Conservation (phyloP, 2,797 vertebrate genomes). For the Gymnocypris eckloni region DNA sequence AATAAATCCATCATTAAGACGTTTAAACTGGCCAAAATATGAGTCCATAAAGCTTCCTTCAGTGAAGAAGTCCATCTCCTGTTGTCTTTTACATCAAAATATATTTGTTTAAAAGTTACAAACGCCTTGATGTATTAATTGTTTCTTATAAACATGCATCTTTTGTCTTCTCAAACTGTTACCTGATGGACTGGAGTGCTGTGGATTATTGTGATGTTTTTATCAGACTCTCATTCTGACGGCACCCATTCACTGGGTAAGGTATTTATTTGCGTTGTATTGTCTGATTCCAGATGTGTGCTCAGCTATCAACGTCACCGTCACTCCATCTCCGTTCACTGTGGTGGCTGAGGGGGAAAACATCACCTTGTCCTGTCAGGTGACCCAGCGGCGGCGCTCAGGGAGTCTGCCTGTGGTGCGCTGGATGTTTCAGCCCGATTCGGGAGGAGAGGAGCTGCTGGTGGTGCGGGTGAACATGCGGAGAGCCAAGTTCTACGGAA, state of each 20-base stretch:
- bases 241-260: background rate
- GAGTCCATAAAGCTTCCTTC: background rate
- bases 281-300: conserved; percentile 7
- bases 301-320: conserved; percentile 71
- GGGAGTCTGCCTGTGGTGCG: conserved; percentile 88
- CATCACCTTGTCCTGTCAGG: conserved; percentile 86
- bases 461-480: conserved; percentile 93
- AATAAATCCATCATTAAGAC: background rate
- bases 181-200: background rate
- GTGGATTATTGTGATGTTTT: background rate
- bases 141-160: background rate
- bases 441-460: conserved; percentile 79
- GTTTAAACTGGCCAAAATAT: background rate
- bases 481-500: conserved; percentile 91
- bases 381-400: conserved; percentile 85
- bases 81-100: background rate
- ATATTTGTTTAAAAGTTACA: background rate
- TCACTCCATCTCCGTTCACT: conserved; percentile 86
- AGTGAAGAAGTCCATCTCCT: background rate
- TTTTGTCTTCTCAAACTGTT: background rate
- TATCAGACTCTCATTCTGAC: background rate
- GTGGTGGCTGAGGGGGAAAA: conserved; percentile 86
- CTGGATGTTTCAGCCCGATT: conserved; percentile 84
- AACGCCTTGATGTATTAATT: background rate
- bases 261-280: background rate